Evolutionary conservation across 2,797 vertebrate genomes (phyloP).

Genomic region (Sebastes melanostomus): DNA sequence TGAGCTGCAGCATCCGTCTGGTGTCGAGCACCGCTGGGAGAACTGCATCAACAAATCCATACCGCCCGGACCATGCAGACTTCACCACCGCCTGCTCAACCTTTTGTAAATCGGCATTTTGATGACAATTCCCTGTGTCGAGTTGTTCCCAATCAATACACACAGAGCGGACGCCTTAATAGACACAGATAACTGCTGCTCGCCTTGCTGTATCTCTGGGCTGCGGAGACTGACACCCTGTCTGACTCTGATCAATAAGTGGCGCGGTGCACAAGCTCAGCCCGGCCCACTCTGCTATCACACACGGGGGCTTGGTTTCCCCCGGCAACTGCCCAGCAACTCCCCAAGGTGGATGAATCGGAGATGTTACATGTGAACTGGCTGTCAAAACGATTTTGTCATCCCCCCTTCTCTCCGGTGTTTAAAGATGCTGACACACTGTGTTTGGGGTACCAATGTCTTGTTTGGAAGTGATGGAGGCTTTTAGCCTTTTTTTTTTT

Average conservation of each 20-base stretch:
- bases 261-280: constrained; percentile 68
- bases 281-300: constrained; percentile 74
- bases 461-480: constrained; percentile 81
- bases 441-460: constrained; percentile 77
- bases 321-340: constrained; percentile 81
- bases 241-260: constrained; percentile 86
- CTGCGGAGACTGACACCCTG: constrained; percentile 81
- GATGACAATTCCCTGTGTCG: constrained; percentile 84
- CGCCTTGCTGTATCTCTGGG: constrained; percentile 70
- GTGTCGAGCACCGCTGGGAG: constrained; percentile 31
- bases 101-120: constrained; percentile 85
- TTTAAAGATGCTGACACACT: constrained; percentile 83
- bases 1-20: constrained; percentile 47
- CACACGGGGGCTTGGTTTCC: constrained; percentile 75
- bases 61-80: constrained; percentile 48
- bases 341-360: constrained; percentile 80
- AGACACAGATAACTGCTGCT: constrained; percentile 83
- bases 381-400: constrained; percentile 89
- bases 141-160: constrained; percentile 88
- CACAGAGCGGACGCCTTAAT: constrained; percentile 79
- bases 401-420: constrained; percentile 79
- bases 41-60: constrained; percentile 70
- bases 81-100: constrained; percentile 63
- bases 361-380: constrained; percentile 88
- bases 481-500: constrained; percentile 75